Evolutionary conservation across 2,113 vertebrate genomes (phyloP), one percentile per base, ranked within the genome.

Genomic region (Equus quagga): DNA sequence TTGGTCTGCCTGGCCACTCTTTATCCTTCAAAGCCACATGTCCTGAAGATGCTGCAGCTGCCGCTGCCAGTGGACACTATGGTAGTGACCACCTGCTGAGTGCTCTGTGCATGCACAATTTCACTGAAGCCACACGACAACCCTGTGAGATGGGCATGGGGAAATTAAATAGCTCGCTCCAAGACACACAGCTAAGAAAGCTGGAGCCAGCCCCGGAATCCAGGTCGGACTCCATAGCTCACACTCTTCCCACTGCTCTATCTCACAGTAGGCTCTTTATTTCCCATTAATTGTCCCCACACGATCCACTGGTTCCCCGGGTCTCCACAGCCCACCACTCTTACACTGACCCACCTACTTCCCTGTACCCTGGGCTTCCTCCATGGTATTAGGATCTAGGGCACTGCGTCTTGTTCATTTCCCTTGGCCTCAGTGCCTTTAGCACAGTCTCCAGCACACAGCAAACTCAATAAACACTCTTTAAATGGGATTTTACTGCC

Each of bases 121-220:
- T 69, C 70, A 17, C 6, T 0, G 87, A 49, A 64, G 51, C 64
- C 70, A 51, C 36, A 3, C 6, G 0, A 7, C 11, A 24, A 17
- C 28, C 1, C 19, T 18, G 4, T 4, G 72, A 79, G n/a, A 36
- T 0, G 33, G 62, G 3, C 41, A 10, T 2, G 0, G 0, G 6
- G 3, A 54, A 31, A 46, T 36, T 3, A 5, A 58, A 58, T 3
- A 21, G 49, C 26, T 8, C 15, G 31, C 19, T 26, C 73, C 7
- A 1, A 18, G 46, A 62, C 19, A 14, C 62, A 21, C 7, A 28
- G n/a, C 18, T 6, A 1, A 6, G 49, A 51, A 36, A 1, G 5
- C 6, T 7, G 26, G 21, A 36, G 44, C 56, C 28, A 58, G 86
- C 26, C 9, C 41, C 4, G 3, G 28, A n/a, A 49, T 15, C 62